phyloP scores from a whole-genome alignment of 2,888 invertebrate genomes.

The Nesidiocoris tenuis region DNA sequence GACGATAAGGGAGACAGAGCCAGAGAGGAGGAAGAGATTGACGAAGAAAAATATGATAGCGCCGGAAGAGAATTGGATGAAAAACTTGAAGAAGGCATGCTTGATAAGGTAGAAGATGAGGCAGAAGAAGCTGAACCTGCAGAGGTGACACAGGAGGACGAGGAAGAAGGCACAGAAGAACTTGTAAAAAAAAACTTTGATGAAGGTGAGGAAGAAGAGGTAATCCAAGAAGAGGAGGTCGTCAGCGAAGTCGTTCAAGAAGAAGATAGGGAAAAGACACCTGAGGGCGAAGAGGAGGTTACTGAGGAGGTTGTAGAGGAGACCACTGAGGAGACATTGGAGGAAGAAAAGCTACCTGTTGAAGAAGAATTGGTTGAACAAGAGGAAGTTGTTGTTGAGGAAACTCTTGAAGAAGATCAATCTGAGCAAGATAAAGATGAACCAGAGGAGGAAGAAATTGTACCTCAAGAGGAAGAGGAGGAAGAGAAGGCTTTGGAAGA shows the following conservation, averaged over 20 bases:
- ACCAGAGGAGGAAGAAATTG: neutral
- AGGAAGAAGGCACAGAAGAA: neutral
- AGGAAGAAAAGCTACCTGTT: neutral
- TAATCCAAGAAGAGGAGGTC: neutral
- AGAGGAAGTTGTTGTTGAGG: neutral
- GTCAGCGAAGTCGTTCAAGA: neutral
- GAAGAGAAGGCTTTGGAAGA: neutral
- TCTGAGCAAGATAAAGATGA: neutral
- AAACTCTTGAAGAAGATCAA: neutral
- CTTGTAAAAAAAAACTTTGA: neutral
- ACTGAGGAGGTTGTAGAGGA: neutral
- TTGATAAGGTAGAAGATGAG: neutral
- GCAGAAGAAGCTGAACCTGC: neutral
- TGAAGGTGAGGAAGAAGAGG: constrained; percentile 13
- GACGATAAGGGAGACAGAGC: neutral
- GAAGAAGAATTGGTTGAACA: neutral
- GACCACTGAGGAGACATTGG: neutral
- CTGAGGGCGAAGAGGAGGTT: neutral
- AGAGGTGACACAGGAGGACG: neutral
- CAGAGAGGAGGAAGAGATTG: neutral
- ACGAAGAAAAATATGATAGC: neutral
- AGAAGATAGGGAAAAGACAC: neutral
- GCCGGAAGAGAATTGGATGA: neutral
- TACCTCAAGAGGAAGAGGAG: neutral
- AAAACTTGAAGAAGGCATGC: neutral